Evolutionary conservation across 1,140 invertebrate genomes (phyloP), one percentile per base, ranked within the genome.

Genomic region (Hyles vespertilio): DNA sequence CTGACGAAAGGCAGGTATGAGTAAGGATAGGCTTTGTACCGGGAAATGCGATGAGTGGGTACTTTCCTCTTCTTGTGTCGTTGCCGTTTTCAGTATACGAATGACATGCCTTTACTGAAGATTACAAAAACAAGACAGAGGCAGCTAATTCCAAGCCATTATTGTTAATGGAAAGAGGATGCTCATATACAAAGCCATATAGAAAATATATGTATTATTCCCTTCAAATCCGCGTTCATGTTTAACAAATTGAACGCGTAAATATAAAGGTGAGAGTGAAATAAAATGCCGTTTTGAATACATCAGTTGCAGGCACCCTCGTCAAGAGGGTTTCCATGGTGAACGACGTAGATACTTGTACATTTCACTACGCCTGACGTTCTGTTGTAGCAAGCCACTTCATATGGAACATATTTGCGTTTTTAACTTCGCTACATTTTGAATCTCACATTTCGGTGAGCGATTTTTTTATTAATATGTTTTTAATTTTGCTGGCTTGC

Each of bases 1-100:
- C 68, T 70, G 65, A 74, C 68, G 63, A 63, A 60, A 61, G 58
- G 11, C 56, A 49, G 52, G 52, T 54, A 48, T 47, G 45, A 56
- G 32, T 56, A 56, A 56, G 45, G 52, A 51, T 32, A 34, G 11
- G 52, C 52, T 32, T 54, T 44, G 52, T 54, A 54, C 36, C 36
- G 11, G 52, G 52, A 54, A 45, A 44, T 10, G 12, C 9, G 32
- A 34, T 40, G 12, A 53, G 51, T 40, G 36, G n/a, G n/a, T 53
- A n/a, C 34, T n/a, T 40, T 40, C 51, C 40, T 34, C 40, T 40
- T 36, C 10, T 48, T 12, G n/a, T 48, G 3, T 48, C 22, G 11
- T 11, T 48, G 22, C 5, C 5, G n/a, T 11, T 3, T 6, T 48
- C 9, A 11, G 22, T 22, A 22, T 22, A 22, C 22, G 22, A 22